Base-by-base conservation (phyloP, 1,140 invertebrate species). In the Drosophila santomea region DNA sequence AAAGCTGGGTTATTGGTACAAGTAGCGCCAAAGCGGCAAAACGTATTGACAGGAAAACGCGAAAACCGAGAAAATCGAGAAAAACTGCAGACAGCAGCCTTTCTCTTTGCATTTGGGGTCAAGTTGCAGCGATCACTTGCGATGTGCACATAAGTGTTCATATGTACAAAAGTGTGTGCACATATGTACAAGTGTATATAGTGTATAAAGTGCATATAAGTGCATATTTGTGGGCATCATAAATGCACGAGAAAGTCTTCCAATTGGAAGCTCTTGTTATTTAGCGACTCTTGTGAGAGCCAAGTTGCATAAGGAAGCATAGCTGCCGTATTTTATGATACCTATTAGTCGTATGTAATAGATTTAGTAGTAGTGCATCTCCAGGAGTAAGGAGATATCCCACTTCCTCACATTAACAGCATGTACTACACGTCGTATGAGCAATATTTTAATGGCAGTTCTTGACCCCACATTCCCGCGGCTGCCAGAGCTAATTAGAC, bases 71-170 rank as follows among this genome's bases (percentile, higher is more conserved):
- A 67, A 44, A 20, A 20, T 2, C 20, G 20, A 20, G 20, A 20
- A 20, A 20, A 47, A 41, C 43, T 36, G 51, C 56, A 56, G 72
- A 80, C 58, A 44, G 47, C 54, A 54, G 69, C 77, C 79, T 82
- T 82, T 82, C 79, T 74, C 79, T 82, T 82, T 82, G 79, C 43
- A 59, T 79, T 55, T 45, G 67, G 68, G 68, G 60, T 67, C 66
- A 73, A 41, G 61, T 69, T 67, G 66, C 51, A 72, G 50, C 68
- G 43, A 71, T 45, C 52, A 36, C 44, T 58, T 48, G 36, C 41
- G 32, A 59, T 55, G 47, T 73, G 51, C 25, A 17, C 32, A 15
- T 20, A 20, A 20, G 20, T 20, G 1, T 17, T 17, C 17, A 17
- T 35, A 60, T 51, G 41, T 71, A 48, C 23, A 25, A 0, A 2